phyloP scores from a whole-genome alignment of 2,113 vertebrate species.

The Petromus typicus region DNA sequence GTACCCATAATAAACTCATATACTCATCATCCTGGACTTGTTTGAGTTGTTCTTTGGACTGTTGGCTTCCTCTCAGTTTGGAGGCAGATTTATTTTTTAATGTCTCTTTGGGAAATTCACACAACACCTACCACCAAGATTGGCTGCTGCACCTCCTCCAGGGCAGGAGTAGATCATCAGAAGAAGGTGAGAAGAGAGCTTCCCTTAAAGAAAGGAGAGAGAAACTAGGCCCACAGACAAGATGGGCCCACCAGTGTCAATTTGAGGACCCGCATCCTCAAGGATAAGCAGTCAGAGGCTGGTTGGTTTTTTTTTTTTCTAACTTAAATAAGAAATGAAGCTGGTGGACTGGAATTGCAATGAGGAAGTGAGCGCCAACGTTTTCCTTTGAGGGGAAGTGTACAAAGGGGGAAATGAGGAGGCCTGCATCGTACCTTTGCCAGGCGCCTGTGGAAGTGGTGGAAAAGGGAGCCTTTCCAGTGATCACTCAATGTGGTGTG shows the following conservation, averaged over 20 bases:
- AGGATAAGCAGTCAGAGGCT: background rate
- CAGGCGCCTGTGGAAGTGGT: background rate
- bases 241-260: background rate
- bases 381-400: background rate
- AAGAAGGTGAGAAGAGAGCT: background rate
- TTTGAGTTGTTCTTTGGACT: background rate
- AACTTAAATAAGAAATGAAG: constrained; percentile 1
- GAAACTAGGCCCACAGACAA: background rate
- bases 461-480: background rate
- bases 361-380: background rate
- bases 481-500: constrained; percentile 48
- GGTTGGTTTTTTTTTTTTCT: constrained; percentile 45
- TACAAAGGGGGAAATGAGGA: background rate
- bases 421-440: background rate
- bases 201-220: background rate
- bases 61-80: background rate
- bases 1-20: background rate
- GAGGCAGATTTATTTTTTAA: background rate
- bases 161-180: background rate
- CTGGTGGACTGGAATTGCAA: background rate
- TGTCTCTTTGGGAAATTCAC: background rate
- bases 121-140: background rate
- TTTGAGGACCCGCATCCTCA: background rate
- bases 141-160: background rate
- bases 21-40: background rate